Conservation (phyloP, 2,888 invertebrate genomes). For the Dusona sp. region DNA sequence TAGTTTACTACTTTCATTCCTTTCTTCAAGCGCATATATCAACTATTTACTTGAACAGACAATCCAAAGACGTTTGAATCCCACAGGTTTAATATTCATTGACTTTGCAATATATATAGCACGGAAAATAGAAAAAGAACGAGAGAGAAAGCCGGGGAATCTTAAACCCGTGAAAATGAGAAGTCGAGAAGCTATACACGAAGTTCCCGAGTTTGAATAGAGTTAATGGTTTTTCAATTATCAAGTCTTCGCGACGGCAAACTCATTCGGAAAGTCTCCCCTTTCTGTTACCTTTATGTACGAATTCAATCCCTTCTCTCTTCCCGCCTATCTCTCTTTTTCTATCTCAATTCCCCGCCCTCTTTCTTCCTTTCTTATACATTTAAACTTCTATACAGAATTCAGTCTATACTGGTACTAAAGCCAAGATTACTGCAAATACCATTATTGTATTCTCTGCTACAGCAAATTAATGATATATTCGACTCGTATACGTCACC, state of each 20-base stretch:
- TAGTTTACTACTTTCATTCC: constrained; percentile 24
- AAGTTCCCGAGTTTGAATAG: constrained; percentile 67
- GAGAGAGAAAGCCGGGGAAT: constrained; percentile 28
- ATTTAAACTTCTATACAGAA: constrained; percentile 9
- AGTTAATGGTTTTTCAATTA: constrained; percentile 72
- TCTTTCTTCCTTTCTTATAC: neutral
- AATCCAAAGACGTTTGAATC: constrained; percentile 42
- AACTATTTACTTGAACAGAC: constrained; percentile 34
- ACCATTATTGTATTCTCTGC: constrained; percentile 7
- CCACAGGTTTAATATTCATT: constrained; percentile 57
- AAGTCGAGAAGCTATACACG: constrained; percentile 26
- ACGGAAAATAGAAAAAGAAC: neutral
- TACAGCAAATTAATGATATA: neutral
- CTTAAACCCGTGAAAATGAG: constrained; percentile 37
- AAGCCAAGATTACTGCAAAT: constrained; percentile 32
- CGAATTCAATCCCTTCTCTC: constrained; percentile 43
- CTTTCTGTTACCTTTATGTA: constrained; percentile 42
- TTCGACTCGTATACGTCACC: constrained; percentile 1
- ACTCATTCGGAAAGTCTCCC: constrained; percentile 65
- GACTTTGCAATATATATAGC: constrained; percentile 51
- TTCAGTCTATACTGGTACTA: constrained; percentile 17
- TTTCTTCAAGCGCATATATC: constrained; percentile 4
- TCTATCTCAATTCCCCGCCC: constrained; percentile 15
- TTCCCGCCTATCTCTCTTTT: constrained; percentile 23
- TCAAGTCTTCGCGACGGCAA: constrained; percentile 67